Evolutionary conservation across 2,888 invertebrate genomes (phyloP).

Genomic region (Lamproptera curius): DNA sequence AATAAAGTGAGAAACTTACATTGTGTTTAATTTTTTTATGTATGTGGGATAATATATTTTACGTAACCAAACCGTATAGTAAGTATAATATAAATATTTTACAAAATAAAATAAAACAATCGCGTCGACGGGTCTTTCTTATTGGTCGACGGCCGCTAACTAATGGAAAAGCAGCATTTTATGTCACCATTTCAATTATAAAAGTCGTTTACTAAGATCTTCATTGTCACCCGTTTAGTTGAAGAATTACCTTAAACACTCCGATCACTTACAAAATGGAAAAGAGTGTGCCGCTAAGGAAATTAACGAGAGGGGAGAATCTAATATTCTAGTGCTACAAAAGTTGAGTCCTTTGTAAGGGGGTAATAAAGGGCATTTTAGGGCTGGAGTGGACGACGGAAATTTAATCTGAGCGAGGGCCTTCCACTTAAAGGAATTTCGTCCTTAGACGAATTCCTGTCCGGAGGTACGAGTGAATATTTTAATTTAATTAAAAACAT

Average conservation of each 20-base stretch:
- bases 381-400: constrained; percentile 70
- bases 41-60: no score
- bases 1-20: no score
- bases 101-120: neutral
- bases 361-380: constrained; percentile 70
- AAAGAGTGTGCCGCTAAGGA: constrained; percentile 45
- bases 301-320: constrained; percentile 53
- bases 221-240: no score
- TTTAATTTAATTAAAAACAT: constrained; percentile 71
- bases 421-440: constrained; percentile 65
- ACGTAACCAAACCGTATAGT: neutral
- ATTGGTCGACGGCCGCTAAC: neutral
- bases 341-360: constrained; percentile 58
- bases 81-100: constrained; percentile 30
- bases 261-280: constrained; percentile 34
- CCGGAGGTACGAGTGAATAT: constrained; percentile 54
- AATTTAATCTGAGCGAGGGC: constrained; percentile 70
- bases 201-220: no score
- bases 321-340: constrained; percentile 63
- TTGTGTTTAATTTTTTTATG: no score
- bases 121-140: neutral
- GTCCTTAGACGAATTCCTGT: constrained; percentile 66
- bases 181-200: no score
- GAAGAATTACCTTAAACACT: neutral
- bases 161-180: no score